Conservation (phyloP, 2,113 vertebrate genomes). For the Aramus guarauna region DNA sequence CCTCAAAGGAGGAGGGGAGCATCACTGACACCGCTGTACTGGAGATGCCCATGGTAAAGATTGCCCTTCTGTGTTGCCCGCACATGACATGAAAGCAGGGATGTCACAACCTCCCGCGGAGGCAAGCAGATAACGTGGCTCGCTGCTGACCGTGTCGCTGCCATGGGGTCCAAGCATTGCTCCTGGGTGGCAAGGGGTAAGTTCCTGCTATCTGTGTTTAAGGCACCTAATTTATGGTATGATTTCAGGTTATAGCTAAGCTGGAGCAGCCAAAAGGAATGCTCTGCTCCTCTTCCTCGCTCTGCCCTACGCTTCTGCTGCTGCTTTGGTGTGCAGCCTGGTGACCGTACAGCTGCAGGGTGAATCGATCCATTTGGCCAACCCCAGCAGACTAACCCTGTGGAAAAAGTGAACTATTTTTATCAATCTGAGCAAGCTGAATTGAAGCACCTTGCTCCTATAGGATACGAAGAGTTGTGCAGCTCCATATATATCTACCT, state of each 20-base stretch:
- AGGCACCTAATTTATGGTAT: neutral
- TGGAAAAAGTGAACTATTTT: neutral
- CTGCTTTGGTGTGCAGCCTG: neutral
- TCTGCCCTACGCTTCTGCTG: neutral
- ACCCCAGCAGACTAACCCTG: neutral
- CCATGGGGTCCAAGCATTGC: neutral
- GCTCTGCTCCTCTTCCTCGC: neutral
- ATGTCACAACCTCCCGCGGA: neutral
- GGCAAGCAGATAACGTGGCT: neutral
- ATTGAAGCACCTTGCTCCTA: neutral
- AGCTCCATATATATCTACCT: neutral
- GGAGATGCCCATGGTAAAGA: neutral
- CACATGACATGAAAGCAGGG: neutral
- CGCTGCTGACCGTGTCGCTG: neutral
- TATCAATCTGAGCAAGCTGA: neutral
- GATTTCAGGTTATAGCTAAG: neutral
- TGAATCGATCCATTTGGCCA: neutral
- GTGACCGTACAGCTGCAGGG: neutral
- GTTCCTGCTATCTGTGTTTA: neutral
- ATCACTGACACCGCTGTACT: neutral
- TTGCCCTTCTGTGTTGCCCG: neutral
- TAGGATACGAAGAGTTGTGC: neutral
- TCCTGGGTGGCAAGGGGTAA: constrained; percentile 1
- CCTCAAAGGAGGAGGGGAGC: neutral
- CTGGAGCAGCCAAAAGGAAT: neutral